phyloP scores from a whole-genome alignment of 2,888 invertebrate species.

The Drosophila anomelani region DNA sequence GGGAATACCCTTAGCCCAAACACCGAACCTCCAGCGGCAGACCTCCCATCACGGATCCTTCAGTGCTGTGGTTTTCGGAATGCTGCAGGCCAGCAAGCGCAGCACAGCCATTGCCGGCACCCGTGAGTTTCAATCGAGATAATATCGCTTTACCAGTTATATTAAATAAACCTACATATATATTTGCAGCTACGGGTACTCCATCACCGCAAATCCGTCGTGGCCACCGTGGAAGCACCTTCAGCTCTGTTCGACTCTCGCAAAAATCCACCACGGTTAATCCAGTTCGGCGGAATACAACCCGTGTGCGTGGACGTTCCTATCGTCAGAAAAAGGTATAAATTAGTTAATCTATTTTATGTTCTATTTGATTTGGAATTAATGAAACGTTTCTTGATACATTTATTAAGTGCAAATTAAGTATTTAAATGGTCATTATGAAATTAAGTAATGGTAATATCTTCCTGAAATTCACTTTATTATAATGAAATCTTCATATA shows the following conservation, averaged over 20 bases:
- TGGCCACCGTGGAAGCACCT: slow-evolving; percentile 85
- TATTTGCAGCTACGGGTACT: slow-evolving; percentile 82
- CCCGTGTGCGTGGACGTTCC: slow-evolving; percentile 85
- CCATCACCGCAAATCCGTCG: slow-evolving; percentile 84
- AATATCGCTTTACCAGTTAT: no score
- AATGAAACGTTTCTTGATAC: neutral
- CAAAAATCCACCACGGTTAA: slow-evolving; percentile 84
- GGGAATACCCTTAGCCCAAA: slow-evolving; percentile 85
- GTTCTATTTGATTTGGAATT: no score
- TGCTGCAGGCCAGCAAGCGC: slow-evolving; percentile 90
- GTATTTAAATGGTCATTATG: neutral
- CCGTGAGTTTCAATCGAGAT: slow-evolving; percentile 74
- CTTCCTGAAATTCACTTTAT: neutral
- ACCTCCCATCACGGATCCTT: slow-evolving; percentile 91
- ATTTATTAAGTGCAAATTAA: no score
- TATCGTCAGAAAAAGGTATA: slow-evolving; percentile 84
- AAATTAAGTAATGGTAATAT: neutral
- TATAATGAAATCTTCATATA: slow-evolving; percentile 1
- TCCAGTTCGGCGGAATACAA: slow-evolving; percentile 87
- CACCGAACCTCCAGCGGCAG: slow-evolving; percentile 87
- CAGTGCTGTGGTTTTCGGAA: slow-evolving; percentile 94
- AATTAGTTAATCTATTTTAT: no score
- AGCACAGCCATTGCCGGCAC: slow-evolving; percentile 83
- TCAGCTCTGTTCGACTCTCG: slow-evolving; percentile 87
- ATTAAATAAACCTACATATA: neutral